Conservation (phyloP, 1,140 invertebrate species). For the Coptotermes formosanus region DNA sequence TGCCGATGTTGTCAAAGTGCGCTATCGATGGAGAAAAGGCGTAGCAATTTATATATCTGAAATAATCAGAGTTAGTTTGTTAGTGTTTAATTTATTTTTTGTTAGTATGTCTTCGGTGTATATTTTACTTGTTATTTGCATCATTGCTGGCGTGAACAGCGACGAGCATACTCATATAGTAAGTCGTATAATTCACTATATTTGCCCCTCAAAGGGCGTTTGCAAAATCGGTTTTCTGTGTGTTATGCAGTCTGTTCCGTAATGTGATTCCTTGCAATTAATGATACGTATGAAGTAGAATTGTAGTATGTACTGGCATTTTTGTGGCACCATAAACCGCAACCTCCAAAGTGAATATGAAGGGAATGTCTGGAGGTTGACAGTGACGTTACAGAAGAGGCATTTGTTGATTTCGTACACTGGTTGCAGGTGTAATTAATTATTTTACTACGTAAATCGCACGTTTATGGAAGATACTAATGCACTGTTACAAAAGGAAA, state of each 20-base stretch:
- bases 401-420: not conserved
- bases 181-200: slow-evolving; percentile 10
- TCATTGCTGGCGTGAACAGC: slow-evolving; percentile 13
- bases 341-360: not conserved
- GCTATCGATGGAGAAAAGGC: slow-evolving; percentile 11
- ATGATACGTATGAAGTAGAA: not conserved
- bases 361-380: not conserved
- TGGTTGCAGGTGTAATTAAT: too few relatives aligned
- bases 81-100: slow-evolving; percentile 22
- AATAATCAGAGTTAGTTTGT: not conserved
- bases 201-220: not conserved
- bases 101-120: slow-evolving; percentile 7
- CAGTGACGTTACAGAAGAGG: not conserved
- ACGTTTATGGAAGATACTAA: too few relatives aligned
- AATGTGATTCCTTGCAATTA: not conserved
- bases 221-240: not conserved
- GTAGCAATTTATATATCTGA: slow-evolving; percentile 19
- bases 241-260: not conserved
- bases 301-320: not conserved
- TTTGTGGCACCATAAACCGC: not conserved
- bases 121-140: not conserved
- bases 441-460: too few relatives aligned
- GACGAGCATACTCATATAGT: slow-evolving; percentile 36
- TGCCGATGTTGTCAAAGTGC: slow-evolving; percentile 20
- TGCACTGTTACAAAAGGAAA: too few relatives aligned